phyloP scores from a whole-genome alignment of 2,113 vertebrate species.

The Malurus elegans region DNA sequence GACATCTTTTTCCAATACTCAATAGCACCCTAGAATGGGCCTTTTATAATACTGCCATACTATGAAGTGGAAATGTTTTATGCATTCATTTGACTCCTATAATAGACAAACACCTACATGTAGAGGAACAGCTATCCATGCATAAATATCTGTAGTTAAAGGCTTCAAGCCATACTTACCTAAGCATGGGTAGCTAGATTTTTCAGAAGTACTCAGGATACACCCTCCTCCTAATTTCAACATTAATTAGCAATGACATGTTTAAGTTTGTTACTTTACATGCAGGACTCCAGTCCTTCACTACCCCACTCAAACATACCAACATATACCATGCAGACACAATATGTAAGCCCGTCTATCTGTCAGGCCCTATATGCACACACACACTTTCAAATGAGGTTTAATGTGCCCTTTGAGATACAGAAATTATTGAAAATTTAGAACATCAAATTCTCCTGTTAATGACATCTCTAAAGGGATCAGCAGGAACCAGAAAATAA shows the following conservation, averaged over 20 bases:
- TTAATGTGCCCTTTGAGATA: slow-evolving; percentile 11
- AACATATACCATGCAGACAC: neutral
- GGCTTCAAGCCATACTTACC: neutral
- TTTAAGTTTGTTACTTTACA: neutral
- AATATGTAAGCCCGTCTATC: neutral
- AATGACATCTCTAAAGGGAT: slow-evolving; percentile 4
- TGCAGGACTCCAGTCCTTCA: neutral
- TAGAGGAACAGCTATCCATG: neutral
- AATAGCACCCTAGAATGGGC: neutral
- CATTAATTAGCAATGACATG: neutral
- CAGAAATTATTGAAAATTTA: slow-evolving; percentile 33
- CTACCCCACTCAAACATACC: neutral
- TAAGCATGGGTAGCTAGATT: neutral
- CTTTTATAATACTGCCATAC: neutral
- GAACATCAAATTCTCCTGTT: slow-evolving; percentile 30
- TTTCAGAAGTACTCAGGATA: neutral
- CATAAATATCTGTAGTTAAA: neutral
- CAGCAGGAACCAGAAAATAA: slow-evolving; percentile 46
- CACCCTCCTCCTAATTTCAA: neutral
- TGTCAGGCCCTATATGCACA: neutral
- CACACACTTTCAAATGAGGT: neutral
- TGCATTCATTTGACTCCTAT: neutral
- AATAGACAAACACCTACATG: neutral
- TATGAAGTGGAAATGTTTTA: neutral
- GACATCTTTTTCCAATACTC: neutral